Percentiles rank a stretch among this genome's conserved stretches.
These are phyloP conservation scores for Hippocampus abdominalis DNA, from an alignment of 2,113 vertebrate species.

Conservation along the genomic window DNA sequence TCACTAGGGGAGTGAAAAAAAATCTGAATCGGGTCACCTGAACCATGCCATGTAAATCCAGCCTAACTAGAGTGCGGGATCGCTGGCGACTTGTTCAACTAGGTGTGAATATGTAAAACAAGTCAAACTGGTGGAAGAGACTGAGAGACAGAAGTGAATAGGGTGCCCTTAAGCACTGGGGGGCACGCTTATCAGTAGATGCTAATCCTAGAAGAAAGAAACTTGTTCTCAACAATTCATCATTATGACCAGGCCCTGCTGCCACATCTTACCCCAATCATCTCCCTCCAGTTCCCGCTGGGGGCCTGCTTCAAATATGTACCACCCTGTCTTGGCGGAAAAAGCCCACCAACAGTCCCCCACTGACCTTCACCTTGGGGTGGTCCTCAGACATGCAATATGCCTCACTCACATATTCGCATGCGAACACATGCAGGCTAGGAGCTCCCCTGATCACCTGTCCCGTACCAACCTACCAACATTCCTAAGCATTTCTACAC, in stretches of 20 bases:
- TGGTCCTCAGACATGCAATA: slow-evolving; percentile 53
- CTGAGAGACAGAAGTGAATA: slow-evolving; percentile 45
- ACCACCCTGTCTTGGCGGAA: slow-evolving; percentile 25
- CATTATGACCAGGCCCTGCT: slow-evolving; percentile 53
- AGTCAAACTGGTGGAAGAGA: slow-evolving; percentile 28
- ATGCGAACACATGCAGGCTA: slow-evolving; percentile 49
- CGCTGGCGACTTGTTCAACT: not conserved
- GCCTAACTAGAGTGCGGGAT: not conserved
- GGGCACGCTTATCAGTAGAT: slow-evolving; percentile 72
- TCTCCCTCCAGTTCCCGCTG: slow-evolving; percentile 15
- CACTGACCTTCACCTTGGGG: slow-evolving; percentile 34
- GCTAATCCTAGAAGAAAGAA: slow-evolving; percentile 69
- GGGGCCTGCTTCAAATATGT: slow-evolving; percentile 23
- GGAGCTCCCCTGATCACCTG: slow-evolving; percentile 44
- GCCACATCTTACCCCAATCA: slow-evolving; percentile 30
- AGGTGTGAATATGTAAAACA: not conserved
- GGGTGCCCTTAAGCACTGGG: slow-evolving; percentile 60
- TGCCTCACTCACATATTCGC: slow-evolving; percentile 53
- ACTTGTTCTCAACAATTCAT: slow-evolving; percentile 54
- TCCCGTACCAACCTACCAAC: slow-evolving; percentile 45
- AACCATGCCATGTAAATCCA: not conserved
- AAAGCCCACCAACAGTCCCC: slow-evolving; percentile 9
- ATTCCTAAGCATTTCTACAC: slow-evolving; percentile 44
- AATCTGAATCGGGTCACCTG: too few relatives aligned
- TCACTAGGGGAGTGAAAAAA: too few relatives aligned